Conservation (phyloP, 2,113 vertebrate species). For the Martes martes region DNA sequence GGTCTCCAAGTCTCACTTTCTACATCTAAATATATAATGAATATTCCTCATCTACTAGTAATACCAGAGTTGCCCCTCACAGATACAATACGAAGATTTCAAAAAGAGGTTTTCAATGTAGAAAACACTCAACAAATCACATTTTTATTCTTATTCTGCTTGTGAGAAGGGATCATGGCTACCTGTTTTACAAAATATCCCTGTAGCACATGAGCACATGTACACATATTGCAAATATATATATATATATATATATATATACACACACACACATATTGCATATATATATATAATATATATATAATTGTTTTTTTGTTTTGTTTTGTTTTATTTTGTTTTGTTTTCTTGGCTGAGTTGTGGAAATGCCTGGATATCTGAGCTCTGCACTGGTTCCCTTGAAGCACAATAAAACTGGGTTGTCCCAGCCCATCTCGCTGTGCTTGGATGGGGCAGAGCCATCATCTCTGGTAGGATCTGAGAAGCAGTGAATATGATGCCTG, state of each 20-base stretch:
- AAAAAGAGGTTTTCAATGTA: neutral
- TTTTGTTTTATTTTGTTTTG: too few species aligned
- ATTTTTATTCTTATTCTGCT: neutral
- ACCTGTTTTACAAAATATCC: neutral
- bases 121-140: neutral
- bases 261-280: accelerated
- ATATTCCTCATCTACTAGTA: neutral
- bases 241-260: too few species aligned
- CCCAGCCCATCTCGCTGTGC: neutral
- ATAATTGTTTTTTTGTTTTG: too few species aligned
- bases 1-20: neutral
- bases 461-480: neutral
- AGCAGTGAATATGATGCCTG: neutral
- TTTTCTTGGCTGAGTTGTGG: neutral
- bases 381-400: neutral
- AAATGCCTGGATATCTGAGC: neutral
- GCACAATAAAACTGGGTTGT: neutral
- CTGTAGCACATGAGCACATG: too few species aligned
- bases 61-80: neutral
- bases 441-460: neutral
- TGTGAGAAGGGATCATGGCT: neutral
- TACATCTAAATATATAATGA: neutral
- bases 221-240: neutral
- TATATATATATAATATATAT: too few species aligned
- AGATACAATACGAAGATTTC: neutral